Percentiles rank a stretch among this genome's conserved stretches.
Evolutionary conservation across 2,797 vertebrate genomes (phyloP).

Genomic region (Anguilla anguilla): DNA sequence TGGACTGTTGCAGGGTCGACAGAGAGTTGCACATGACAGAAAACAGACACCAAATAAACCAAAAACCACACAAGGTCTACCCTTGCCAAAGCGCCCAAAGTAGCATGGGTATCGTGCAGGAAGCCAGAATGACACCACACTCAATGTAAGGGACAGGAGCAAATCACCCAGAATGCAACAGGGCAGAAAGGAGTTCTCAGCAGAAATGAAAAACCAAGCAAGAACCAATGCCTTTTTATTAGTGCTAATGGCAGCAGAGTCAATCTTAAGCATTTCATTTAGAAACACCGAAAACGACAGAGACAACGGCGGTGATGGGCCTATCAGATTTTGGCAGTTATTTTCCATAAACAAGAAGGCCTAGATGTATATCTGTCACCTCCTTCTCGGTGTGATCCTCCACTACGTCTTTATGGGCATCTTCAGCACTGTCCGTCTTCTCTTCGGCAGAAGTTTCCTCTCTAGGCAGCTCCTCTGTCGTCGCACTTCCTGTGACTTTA

Average conservation of each 20-base stretch:
- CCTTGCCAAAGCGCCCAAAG: neutral
- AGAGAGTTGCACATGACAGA: neutral
- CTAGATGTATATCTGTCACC: slow-evolving; percentile 46
- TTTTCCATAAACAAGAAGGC: neutral
- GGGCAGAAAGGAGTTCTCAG: slow-evolving; percentile 9
- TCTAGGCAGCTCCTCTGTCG: slow-evolving; percentile 40
- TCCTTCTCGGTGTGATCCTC: slow-evolving; percentile 38
- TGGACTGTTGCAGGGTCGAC: neutral
- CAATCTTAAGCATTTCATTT: neutral
- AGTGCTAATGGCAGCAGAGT: neutral
- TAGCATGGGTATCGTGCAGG: neutral
- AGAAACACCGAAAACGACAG: neutral
- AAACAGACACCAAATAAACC: neutral
- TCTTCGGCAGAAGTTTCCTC: slow-evolving; percentile 36
- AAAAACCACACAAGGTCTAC: neutral
- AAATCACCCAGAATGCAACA: slow-evolving; percentile 1
- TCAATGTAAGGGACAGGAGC: neutral
- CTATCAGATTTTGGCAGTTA: slow-evolving; percentile 7
- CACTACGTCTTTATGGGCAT: slow-evolving; percentile 29
- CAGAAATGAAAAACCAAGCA: neutral
- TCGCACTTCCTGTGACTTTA: neutral
- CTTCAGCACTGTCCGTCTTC: slow-evolving; percentile 28
- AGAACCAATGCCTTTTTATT: neutral
- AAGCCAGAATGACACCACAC: slow-evolving; percentile 28
- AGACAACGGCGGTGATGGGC: neutral